phyloP scores from a whole-genome alignment of 2,797 vertebrate species.

The Urophycis tenuis region DNA sequence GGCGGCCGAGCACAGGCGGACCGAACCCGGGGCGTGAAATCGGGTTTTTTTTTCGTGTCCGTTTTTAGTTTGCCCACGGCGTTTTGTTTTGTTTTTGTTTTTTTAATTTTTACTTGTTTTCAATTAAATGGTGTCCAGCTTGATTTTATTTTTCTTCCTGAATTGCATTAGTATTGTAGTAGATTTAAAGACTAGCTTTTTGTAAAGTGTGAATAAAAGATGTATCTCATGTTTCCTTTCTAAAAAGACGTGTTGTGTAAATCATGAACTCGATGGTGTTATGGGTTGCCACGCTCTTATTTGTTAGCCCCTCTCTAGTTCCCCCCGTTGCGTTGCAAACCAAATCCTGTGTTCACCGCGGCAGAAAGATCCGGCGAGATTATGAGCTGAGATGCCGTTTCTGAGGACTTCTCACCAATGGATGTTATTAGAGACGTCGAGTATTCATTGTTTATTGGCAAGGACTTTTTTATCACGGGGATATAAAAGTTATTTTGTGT shows the following conservation, averaged over 20 bases:
- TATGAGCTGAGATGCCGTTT: constrained; percentile 39
- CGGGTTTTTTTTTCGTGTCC: constrained; percentile 52
- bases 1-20: not conserved
- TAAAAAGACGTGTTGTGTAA: constrained; percentile 83
- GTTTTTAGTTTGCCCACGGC: constrained; percentile 35
- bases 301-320: constrained; percentile 27
- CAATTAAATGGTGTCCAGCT: constrained; percentile 78
- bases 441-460: constrained; percentile 23
- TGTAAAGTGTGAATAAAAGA: constrained; percentile 97
- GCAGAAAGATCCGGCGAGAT: constrained; percentile 25
- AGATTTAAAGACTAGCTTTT: constrained; percentile 82
- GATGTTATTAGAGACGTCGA: constrained; percentile 11
- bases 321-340: constrained; percentile 45
- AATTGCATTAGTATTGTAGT: constrained; percentile 89
- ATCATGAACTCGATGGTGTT: constrained; percentile 75
- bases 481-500: constrained; percentile 30
- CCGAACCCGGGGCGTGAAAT: constrained; percentile 41
- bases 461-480: constrained; percentile 37
- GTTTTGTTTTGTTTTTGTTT: no score
- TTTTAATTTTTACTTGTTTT: constrained; percentile 56
- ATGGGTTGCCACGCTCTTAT: constrained; percentile 60
- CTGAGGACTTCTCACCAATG: constrained; percentile 35
- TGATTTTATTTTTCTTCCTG: constrained; percentile 68
- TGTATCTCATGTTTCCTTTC: constrained; percentile 91
- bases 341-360: constrained; percentile 56